phyloP scores from a whole-genome alignment of 2,113 vertebrate genomes.

The Epinephelus moara region DNA sequence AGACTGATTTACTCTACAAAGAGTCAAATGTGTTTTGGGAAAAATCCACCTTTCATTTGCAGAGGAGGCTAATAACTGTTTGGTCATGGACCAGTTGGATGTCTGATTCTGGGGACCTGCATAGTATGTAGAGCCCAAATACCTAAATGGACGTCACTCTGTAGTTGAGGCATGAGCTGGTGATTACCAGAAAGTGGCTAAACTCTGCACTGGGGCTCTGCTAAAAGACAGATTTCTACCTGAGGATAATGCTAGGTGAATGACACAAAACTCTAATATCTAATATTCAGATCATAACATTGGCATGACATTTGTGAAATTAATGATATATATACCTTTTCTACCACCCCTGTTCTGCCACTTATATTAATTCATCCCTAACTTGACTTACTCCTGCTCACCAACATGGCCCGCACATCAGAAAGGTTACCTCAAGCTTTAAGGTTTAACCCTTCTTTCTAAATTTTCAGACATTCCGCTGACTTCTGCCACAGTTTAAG shows the following conservation, averaged over 20 bases:
- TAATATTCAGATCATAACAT: not conserved
- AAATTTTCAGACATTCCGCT: slow-evolving; percentile 10
- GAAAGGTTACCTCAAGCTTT: slow-evolving; percentile 13
- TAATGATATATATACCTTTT: not conserved
- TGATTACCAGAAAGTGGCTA: not conserved
- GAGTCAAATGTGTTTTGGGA: not conserved
- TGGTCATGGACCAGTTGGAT: not conserved
- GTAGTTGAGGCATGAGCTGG: no score
- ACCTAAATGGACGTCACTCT: not conserved
- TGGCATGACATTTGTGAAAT: not conserved
- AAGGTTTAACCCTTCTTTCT: slow-evolving; percentile 18
- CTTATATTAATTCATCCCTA: not conserved
- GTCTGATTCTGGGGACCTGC: not conserved
- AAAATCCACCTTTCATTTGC: not conserved
- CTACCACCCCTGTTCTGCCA: not conserved
- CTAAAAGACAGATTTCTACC: not conserved
- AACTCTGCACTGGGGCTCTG: not conserved
- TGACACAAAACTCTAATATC: not conserved
- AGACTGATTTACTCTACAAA: not conserved
- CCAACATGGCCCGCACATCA: not conserved
- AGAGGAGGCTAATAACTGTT: not conserved
- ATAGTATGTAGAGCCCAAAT: not conserved
- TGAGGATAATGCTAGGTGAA: not conserved
- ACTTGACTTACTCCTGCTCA: not conserved
- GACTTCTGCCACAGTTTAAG: slow-evolving; percentile 38